Evolutionary conservation across 1,140 invertebrate genomes (phyloP).

Genomic region (Drosophila pandora): DNA sequence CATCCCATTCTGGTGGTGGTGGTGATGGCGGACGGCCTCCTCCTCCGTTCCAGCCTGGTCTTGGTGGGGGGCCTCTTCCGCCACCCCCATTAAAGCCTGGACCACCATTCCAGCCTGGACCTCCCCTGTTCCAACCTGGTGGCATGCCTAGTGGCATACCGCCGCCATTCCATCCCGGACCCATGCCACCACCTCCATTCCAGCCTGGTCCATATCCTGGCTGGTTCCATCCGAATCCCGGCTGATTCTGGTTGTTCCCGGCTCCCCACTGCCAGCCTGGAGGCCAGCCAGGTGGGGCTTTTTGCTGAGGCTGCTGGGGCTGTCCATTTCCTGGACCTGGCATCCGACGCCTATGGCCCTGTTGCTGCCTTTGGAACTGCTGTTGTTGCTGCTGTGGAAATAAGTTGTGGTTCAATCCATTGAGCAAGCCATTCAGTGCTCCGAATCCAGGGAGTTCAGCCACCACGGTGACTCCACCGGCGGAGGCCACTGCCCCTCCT

Average conservation of each 20-base stretch:
- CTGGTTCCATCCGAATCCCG: slow-evolving; percentile 19
- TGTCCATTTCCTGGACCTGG: background rate
- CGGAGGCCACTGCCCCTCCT: slow-evolving; percentile 43
- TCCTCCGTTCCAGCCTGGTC: slow-evolving; percentile 8
- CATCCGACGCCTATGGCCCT: slow-evolving; percentile 13
- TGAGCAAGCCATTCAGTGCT: slow-evolving; percentile 18
- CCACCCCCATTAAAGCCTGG: slow-evolving; percentile 17
- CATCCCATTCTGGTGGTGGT: slow-evolving; percentile 27
- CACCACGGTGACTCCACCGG: slow-evolving; percentile 49
- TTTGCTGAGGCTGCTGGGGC: slow-evolving; percentile 10
- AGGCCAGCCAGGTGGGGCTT: slow-evolving; percentile 45
- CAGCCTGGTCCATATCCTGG: slow-evolving; percentile 11
- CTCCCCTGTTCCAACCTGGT: slow-evolving; percentile 10
- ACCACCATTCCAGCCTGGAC: slow-evolving; percentile 18
- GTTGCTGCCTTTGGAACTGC: slow-evolving; percentile 14
- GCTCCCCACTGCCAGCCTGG: slow-evolving; percentile 43
- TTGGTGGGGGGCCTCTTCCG: slow-evolving; percentile 11
- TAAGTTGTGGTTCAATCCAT: slow-evolving; percentile 25
- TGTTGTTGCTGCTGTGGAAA: slow-evolving; percentile 16
- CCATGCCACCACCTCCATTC: slow-evolving; percentile 12
- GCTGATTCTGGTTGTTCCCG: slow-evolving; percentile 23
- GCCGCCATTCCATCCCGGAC: slow-evolving; percentile 5
- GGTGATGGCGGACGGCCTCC: background rate
- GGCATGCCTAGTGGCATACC: slow-evolving; percentile 10
- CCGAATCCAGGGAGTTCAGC: slow-evolving; percentile 47